These are phyloP conservation scores for Macheiramphus alcinus DNA, from an alignment of 2,113 vertebrate species.

Conservation along the genomic window DNA sequence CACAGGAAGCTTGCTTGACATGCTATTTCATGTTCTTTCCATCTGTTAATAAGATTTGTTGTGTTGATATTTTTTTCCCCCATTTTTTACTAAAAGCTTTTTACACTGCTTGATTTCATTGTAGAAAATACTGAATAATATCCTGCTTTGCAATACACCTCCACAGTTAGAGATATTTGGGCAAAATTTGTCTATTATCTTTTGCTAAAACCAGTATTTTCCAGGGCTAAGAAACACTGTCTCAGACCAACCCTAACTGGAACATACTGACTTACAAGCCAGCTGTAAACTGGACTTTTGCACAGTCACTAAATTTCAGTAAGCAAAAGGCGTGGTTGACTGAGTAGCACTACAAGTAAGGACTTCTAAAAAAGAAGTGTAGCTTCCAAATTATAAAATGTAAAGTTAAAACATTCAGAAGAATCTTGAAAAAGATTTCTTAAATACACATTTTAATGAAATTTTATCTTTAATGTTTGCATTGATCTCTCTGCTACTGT, in stretches of 20 bases:
- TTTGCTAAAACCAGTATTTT: neutral
- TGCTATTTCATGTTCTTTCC: neutral
- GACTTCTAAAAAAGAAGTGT: neutral
- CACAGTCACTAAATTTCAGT: neutral
- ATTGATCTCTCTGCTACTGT: neutral
- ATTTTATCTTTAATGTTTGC: neutral
- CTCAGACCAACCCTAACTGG: neutral
- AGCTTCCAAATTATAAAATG: neutral
- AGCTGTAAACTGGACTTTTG: neutral
- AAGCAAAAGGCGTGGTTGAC: neutral
- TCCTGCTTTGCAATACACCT: neutral
- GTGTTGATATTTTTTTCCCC: neutral
- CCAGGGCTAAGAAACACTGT: neutral
- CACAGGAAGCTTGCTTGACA: neutral
- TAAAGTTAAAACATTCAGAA: neutral
- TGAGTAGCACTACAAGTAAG: neutral
- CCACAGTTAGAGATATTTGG: neutral
- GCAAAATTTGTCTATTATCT: neutral
- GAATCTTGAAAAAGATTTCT: neutral
- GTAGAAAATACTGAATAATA: neutral
- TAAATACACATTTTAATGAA: neutral
- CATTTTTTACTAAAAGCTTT: neutral
- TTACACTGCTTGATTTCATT: neutral
- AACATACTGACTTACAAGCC: neutral
- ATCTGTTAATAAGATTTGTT: neutral